Percentiles rank a stretch among this genome's conserved stretches.
Conservation (phyloP, 92 coral and sea anemone genomes). For the Desmophyllum pertusum region DNA sequence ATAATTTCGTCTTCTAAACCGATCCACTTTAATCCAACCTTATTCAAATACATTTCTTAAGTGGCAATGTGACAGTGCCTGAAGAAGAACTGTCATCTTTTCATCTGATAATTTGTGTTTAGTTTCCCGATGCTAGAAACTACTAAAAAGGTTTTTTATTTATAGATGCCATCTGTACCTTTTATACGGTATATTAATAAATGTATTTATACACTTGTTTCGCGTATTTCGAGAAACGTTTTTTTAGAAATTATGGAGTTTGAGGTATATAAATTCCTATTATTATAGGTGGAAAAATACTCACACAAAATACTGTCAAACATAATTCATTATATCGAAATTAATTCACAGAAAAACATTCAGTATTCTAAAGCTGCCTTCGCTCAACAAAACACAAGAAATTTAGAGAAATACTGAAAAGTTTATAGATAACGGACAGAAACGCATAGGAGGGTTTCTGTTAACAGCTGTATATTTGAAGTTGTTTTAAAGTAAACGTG, state of each 20-base stretch:
- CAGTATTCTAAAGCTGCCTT: no score
- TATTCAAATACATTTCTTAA: background rate
- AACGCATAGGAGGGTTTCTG: background rate
- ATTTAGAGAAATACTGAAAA: no score
- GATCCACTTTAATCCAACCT: background rate
- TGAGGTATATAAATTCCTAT: no score
- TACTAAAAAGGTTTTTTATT: background rate
- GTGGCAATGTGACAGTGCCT: background rate
- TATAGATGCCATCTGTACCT: background rate
- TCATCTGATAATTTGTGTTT: background rate
- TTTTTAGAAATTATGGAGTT: no score
- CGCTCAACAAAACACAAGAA: no score
- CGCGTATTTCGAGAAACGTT: no score
- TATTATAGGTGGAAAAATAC: no score
- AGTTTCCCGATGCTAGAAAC: background rate
- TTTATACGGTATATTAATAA: background rate
- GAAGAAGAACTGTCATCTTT: background rate
- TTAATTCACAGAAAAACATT: no score
- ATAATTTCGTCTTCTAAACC: background rate
- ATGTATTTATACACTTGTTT: background rate
- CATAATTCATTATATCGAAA: no score
- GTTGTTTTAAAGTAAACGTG: background rate
- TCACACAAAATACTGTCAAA: no score
- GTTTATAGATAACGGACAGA: background rate
- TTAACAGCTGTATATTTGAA: background rate